phyloP scores from a whole-genome alignment of 2,113 vertebrate species.

The Callorhinus ursinus region DNA sequence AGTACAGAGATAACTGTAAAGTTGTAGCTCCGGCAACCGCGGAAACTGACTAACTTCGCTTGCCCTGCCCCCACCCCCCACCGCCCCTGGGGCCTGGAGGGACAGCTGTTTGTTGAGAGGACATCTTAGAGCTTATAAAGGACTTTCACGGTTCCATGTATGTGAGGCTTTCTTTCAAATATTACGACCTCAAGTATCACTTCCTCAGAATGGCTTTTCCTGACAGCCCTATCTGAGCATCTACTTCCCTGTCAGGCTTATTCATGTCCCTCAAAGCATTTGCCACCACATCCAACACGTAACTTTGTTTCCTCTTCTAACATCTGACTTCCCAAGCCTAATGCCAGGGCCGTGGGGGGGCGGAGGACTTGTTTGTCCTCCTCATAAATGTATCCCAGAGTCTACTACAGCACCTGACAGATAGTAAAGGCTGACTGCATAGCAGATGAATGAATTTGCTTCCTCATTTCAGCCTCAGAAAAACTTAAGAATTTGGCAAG shows the following conservation, averaged over 20 bases:
- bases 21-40: background rate
- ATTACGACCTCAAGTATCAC: background rate
- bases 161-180: background rate
- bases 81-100: too few species aligned
- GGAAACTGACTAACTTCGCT: background rate
- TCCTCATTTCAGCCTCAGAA: background rate
- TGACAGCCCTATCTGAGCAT: background rate
- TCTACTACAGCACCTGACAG: background rate
- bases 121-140: background rate
- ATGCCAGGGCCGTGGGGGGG: background rate
- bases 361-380: background rate
- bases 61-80: background rate
- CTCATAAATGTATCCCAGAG: background rate
- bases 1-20: background rate
- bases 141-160: background rate
- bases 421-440: background rate
- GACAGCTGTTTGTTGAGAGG: background rate
- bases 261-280: background rate
- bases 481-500: background rate
- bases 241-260: background rate
- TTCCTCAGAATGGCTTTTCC: conserved; percentile 2
- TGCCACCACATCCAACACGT: background rate
- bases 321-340: background rate
- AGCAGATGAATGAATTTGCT: background rate
- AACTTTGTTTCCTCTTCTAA: background rate